phyloP scores from a whole-genome alignment of 2,888 invertebrate genomes.

The Empis stercorea region DNA sequence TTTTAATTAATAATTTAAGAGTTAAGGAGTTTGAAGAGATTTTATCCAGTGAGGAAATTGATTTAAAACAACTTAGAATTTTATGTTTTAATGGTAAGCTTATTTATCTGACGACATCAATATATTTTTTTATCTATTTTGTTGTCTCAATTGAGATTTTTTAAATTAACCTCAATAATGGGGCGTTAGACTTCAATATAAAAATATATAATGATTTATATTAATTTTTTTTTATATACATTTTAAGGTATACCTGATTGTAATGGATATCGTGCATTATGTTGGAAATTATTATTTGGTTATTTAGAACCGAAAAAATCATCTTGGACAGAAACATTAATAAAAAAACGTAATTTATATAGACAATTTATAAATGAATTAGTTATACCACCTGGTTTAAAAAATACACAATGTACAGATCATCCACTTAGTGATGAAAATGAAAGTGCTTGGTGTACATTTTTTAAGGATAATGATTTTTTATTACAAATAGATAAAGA shows the following conservation, averaged over 20 bases:
- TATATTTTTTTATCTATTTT: background rate
- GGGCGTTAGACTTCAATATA: constrained; percentile 6
- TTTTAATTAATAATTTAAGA: constrained; percentile 39
- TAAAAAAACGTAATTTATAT: constrained; percentile 66
- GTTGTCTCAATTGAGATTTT: too few species aligned
- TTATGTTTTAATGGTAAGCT: constrained; percentile 69
- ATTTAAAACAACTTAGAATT: constrained; percentile 51
- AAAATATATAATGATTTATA: background rate
- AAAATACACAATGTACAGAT: constrained; percentile 42
- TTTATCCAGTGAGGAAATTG: constrained; percentile 55
- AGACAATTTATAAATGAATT: constrained; percentile 79
- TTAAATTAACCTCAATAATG: background rate
- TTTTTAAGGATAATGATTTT: constrained; percentile 96
- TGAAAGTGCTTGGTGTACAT: constrained; percentile 89
- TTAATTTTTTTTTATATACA: background rate
- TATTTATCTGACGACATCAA: background rate
- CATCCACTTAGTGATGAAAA: constrained; percentile 85
- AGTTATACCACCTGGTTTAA: constrained; percentile 68
- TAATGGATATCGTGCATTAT: constrained; percentile 63
- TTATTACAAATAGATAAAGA: constrained; percentile 96
- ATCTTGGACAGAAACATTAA: constrained; percentile 54
- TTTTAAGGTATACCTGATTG: constrained; percentile 75
- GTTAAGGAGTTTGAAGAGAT: constrained; percentile 69
- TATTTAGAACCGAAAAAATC: constrained; percentile 62
- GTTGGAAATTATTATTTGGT: constrained; percentile 80